Conservation (phyloP, 2,113 vertebrate genomes). For the Labeo catla region DNA sequence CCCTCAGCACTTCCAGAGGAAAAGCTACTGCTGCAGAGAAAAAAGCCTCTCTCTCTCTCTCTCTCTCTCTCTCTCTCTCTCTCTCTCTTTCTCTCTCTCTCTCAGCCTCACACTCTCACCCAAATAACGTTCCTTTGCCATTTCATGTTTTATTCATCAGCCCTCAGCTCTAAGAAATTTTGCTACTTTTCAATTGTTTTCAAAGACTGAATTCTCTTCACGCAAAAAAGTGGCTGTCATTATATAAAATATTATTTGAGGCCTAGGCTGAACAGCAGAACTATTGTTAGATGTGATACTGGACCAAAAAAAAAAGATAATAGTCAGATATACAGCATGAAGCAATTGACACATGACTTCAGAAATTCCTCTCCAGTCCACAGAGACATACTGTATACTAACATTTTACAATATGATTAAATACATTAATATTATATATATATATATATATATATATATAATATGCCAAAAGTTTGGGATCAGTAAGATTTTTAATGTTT, state of each 20-base stretch:
- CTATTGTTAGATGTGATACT: constrained; percentile 27
- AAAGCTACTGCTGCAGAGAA: constrained; percentile 46
- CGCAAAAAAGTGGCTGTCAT: constrained; percentile 50
- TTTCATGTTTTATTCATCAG: constrained; percentile 71
- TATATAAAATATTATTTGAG: constrained; percentile 65
- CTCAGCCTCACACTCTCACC: constrained; percentile 31
- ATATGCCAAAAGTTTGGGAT: too few species aligned
- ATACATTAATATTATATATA: not conserved
- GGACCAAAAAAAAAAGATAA: constrained; percentile 13
- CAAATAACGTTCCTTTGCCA: constrained; percentile 66
- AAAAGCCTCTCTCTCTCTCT: constrained; percentile 54
- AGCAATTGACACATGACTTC: not conserved
- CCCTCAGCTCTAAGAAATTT: constrained; percentile 58
- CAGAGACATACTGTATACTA: not conserved
- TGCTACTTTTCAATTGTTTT: constrained; percentile 66
- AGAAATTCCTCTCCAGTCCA: not conserved
- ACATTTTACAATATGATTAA: not conserved
- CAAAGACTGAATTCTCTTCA: constrained; percentile 50
- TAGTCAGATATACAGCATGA: constrained; percentile 10
- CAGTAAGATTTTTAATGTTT: not conserved
- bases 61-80: constrained; percentile 32
- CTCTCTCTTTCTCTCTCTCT: constrained; percentile 24
- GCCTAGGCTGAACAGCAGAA: constrained; percentile 39
- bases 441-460: too few species aligned
- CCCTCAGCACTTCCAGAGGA: constrained; percentile 59